Percentiles rank a stretch among this genome's conserved stretches.
Conservation (phyloP, 2,113 vertebrate species). For the Dicaeum eximium region DNA sequence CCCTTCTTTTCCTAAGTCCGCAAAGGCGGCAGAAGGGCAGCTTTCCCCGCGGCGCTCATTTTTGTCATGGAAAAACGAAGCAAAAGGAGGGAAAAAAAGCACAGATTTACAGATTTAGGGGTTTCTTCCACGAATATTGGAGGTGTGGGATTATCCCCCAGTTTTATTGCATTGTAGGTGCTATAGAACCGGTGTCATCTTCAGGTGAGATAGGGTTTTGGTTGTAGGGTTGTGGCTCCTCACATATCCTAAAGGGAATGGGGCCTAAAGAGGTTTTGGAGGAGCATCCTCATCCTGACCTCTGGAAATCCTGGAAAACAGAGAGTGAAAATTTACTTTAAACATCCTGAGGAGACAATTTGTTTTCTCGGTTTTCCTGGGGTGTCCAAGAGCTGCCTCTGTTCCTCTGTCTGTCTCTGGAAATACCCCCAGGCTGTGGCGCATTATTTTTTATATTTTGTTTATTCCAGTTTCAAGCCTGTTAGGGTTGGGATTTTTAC, state of each 20-base stretch:
- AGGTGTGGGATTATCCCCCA: neutral
- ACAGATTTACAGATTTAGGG: neutral
- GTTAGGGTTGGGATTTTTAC: fast-evolving
- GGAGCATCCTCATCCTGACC: neutral
- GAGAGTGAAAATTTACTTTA: neutral
- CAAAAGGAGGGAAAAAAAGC: neutral
- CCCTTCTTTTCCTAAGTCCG: neutral
- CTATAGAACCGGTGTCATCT: neutral
- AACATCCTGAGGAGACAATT: neutral
- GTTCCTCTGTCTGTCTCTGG: neutral
- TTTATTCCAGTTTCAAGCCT: neutral
- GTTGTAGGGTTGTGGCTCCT: no score
- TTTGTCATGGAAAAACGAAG: neutral
- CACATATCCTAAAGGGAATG: neutral
- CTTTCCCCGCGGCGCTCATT: neutral
- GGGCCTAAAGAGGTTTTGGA: neutral
- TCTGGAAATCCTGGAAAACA: neutral
- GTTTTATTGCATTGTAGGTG: neutral
- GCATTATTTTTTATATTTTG: neutral
- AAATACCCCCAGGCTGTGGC: neutral
- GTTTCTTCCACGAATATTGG: fast-evolving
- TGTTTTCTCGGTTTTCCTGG: neutral
- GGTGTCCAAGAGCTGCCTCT: neutral
- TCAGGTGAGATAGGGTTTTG: neutral
- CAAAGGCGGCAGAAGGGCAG: neutral